A percentile compares a stretch with the other conserved stretches of the same genome.
Conservation (phyloP, 2,797 vertebrate species). For the Gymnopithys bicolor region DNA sequence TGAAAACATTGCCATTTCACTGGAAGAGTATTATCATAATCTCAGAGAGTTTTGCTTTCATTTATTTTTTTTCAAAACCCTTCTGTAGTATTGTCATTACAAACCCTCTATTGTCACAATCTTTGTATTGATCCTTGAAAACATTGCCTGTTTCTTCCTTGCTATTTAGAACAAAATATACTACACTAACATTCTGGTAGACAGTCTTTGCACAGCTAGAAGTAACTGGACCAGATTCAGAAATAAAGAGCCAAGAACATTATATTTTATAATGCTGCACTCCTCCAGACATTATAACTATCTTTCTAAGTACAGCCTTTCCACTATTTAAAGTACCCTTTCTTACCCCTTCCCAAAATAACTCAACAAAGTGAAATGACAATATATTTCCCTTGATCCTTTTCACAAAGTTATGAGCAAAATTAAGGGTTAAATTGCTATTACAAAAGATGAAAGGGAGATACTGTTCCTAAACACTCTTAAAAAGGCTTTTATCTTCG, state of each 20-base stretch:
- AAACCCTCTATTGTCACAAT: neutral
- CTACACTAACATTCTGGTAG: neutral
- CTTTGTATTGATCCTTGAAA: neutral
- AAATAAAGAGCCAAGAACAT: neutral
- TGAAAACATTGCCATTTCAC: neutral
- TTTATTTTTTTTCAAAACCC: neutral
- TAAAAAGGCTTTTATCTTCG: neutral
- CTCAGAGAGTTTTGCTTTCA: neutral
- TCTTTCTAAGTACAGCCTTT: neutral
- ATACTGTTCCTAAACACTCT: neutral
- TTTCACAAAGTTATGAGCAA: neutral
- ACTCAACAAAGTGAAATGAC: neutral
- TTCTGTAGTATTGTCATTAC: neutral
- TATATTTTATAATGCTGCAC: neutral
- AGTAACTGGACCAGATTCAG: neutral
- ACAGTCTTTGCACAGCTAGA: neutral
- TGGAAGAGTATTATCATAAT: neutral
- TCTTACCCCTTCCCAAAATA: neutral
- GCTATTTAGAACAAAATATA: neutral
- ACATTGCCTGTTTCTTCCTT: neutral
- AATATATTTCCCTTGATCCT: neutral
- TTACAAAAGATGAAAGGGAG: neutral
- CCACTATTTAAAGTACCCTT: neutral
- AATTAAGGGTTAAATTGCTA: neutral
- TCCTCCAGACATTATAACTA: neutral